Conservation (phyloP, 2,888 invertebrate genomes). For the Tipula helvola region DNA sequence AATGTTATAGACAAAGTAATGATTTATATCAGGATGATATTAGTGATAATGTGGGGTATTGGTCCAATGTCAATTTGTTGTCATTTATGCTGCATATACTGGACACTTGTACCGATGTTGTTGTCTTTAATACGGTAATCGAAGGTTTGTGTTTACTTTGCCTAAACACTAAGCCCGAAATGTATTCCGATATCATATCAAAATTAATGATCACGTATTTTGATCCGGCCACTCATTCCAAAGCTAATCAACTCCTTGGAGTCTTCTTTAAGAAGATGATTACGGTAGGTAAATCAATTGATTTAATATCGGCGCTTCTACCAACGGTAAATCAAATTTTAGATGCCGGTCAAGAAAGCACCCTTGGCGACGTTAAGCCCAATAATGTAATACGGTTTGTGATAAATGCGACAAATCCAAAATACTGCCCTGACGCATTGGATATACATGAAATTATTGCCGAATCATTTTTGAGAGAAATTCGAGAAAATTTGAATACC, state of each 20-base stretch:
- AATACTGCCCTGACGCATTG: conserved; percentile 21
- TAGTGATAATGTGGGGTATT: not conserved
- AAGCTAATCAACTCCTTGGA: conserved; percentile 32
- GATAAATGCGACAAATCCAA: conserved; percentile 53
- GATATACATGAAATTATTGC: conserved; percentile 33
- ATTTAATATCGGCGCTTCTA: conserved; percentile 45
- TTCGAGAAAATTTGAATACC: conserved; percentile 29
- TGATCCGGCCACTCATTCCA: conserved; percentile 52
- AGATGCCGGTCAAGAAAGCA: conserved; percentile 61
- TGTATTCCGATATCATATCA: conserved; percentile 29
- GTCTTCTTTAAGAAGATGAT: conserved; percentile 32
- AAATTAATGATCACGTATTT: conserved; percentile 65
- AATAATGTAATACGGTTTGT: conserved; percentile 63
- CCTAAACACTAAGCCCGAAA: conserved; percentile 21
- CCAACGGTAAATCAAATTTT: conserved; percentile 59
- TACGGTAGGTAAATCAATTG: conserved; percentile 25
- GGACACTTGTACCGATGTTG: conserved; percentile 28
- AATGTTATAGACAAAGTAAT: conserved; percentile 30
- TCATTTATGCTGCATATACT: conserved; percentile 32
- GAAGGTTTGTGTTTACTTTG: conserved; percentile 32
- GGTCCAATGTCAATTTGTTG: conserved; percentile 25
- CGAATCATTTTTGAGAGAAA: conserved; percentile 28
- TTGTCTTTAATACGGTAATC: conserved; percentile 27
- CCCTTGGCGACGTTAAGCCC: conserved; percentile 59
- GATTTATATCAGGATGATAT: not conserved